A percentile compares a stretch with the other conserved stretches of the same genome.
Conservation (phyloP, 2,113 vertebrate genomes). For the Mesoclemmys tuberculata region DNA sequence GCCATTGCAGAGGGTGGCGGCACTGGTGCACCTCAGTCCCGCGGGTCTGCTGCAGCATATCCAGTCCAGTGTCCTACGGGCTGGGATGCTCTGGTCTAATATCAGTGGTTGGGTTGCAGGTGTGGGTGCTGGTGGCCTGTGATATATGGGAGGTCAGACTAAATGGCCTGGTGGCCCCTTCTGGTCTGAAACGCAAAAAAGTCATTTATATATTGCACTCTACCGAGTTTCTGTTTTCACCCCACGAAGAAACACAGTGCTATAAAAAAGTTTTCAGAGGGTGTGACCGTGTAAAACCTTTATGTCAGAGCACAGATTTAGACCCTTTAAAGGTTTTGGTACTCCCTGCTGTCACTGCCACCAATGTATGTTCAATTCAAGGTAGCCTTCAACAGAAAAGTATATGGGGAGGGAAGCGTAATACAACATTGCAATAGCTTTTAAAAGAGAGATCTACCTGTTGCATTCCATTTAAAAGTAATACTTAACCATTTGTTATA, state of each 20-base stretch:
- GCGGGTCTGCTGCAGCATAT: too few relatives aligned
- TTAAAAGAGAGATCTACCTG: background rate
- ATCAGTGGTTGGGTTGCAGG: too few relatives aligned
- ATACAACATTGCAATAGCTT: background rate
- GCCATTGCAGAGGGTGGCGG: too few relatives aligned
- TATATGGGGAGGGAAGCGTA: background rate
- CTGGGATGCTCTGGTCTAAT: too few relatives aligned
- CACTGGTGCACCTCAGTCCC: too few relatives aligned
- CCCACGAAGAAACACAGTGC: background rate
- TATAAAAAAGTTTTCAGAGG: background rate
- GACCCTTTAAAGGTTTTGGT: background rate
- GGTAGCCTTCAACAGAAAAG: background rate
- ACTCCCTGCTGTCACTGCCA: background rate
- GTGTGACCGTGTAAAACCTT: background rate
- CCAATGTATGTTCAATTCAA: background rate
- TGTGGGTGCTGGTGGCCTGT: too few relatives aligned
- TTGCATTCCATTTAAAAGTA: background rate
- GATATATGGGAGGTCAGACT: too few relatives aligned
- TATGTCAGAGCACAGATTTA: background rate
- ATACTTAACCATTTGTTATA: slow-evolving; percentile 6
- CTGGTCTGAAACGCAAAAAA: too few relatives aligned
- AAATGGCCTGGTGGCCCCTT: too few relatives aligned
- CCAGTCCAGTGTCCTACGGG: too few relatives aligned
- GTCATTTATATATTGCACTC: background rate
- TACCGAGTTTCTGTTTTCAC: background rate